Evolutionary conservation across 2,113 vertebrate species (phyloP), one percentile per base, ranked within the genome.

Genomic region (Anarrhichthys ocellatus): DNA sequence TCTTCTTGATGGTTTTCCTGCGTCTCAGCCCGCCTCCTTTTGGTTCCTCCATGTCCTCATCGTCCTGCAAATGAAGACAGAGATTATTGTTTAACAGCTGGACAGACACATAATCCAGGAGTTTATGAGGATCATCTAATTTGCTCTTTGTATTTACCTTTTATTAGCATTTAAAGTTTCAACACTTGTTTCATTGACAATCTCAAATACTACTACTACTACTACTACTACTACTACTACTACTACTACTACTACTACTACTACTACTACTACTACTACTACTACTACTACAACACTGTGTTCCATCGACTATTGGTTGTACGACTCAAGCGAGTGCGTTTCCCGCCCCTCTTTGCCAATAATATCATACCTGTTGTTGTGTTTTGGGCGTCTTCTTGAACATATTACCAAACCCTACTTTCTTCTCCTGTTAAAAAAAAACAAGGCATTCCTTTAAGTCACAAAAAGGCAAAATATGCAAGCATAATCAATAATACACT

Each of bases 1-100:
- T 93, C 67, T 82, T 94, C 70, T 83, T 93, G 72, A 94, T 85
- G 42, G 91, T 92, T 63, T 72, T 88, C 36, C 70, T 87, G 68
- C 76, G 81, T 71, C 52, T 88, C 46, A 92, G 85, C 27, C 85
- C 61, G 0, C 82, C 84, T 56, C 83, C 83, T 3, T 15, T 48
- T 4, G 81, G 70, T 2, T 66, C 54, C 81, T 82, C 74, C 24
- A 8, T 18, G 22, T 88, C 85, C 1, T 86, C 81, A 27, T 66
- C 67, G 15, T 91, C 92, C 93, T 94, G 86, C 17, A 65, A 13
- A 38, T 20, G 0, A 54, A 36, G 14, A 44, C 32, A 40, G 10
- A 14, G 46, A 67, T 4, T 14, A 13, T 6, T 9, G 27, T 1
- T 36, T 4, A 66, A n/a, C 18, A 18, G 11, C 42, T 22, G 14